A percentile compares a stretch with the other conserved stretches of the same genome.
These are phyloP conservation scores for Natator depressus DNA, from an alignment of 2,113 vertebrate species.

Conservation along the genomic window DNA sequence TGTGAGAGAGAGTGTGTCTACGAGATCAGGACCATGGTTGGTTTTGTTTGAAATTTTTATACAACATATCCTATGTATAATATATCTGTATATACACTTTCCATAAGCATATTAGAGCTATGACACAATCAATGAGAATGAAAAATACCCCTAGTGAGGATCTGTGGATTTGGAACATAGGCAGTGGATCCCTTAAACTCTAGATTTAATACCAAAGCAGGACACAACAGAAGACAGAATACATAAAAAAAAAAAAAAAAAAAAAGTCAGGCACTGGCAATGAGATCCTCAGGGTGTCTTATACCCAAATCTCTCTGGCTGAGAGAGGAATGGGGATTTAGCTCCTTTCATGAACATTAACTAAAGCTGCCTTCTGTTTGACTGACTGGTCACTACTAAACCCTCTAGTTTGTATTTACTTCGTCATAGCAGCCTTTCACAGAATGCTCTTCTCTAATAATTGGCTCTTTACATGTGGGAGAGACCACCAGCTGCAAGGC, in stretches of 20 bases:
- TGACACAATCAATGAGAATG: too few relatives aligned
- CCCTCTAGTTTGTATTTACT: neutral
- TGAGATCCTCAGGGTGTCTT: neutral
- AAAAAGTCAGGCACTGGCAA: neutral
- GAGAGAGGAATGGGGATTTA: neutral
- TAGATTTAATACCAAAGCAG: neutral
- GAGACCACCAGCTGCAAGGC: neutral
- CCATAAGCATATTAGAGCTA: neutral
- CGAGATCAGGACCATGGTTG: neutral
- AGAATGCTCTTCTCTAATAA: neutral
- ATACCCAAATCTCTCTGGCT: neutral
- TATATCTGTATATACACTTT: neutral
- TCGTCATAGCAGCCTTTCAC: neutral
- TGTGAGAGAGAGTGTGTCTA: neutral
- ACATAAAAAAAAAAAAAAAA: neutral
- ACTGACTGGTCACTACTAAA: neutral
- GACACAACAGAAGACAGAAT: neutral
- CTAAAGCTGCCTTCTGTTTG: neutral
- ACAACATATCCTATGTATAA: neutral
- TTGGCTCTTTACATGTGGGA: neutral
- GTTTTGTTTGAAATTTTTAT: neutral
- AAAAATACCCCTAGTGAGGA: neutral
- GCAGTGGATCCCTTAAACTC: neutral
- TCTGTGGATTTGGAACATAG: rapidly evolving
- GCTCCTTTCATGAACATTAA: neutral